Evolutionary conservation across 2,113 vertebrate species (phyloP), one percentile per base, ranked within the genome.

Genomic region (Peromyscus leucopus): DNA sequence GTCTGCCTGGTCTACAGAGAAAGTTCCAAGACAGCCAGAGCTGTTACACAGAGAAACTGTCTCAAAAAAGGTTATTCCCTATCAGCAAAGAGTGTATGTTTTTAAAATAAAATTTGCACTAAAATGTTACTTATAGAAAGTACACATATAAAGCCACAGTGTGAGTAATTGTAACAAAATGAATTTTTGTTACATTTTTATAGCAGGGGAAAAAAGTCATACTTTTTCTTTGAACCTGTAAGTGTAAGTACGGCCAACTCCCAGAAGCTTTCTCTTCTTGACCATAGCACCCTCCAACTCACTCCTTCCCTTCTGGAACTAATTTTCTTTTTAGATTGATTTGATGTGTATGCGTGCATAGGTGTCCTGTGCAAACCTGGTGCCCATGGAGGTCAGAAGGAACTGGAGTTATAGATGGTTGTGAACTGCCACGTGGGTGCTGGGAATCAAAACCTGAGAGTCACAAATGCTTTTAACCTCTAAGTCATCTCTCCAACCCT

Each of bases 101-200:
- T 74, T 21, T 48, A 26, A 85, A 46, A 88, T 39, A 93, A 94
- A 93, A 79, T 90, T 31, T 94, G 57, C 39, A 76, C 51, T 97
- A 61, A 89, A 89, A 79, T 84, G 42, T 57, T 90, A 95, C 7
- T 89, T n/a, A 94, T 0, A 92, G 57, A 91, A 89, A 95, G 90
- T 8, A 28, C 9, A 71, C 59, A 74, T 80, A 72, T 59, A 94
- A 74, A 28, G 67, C 19, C 55, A 46, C 1, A 80, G 21, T 12
- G 83, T 6, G 11, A 86, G 72, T 48, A 5, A 93, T 82, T 84
- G 91, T 93, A 97, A 94, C 61, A 94, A 92, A 96, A 83, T 71
- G 51, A 94, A 90, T 89, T 88, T 87, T 65, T 92, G 88, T 89
- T 80, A 90, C 63, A 71, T 72, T 89, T 89, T 89, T 71, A 86